Percentiles rank a stretch among this genome's conserved stretches.
Conservation (phyloP, 2,113 vertebrate species). For the Psilopsiagon aurifrons region DNA sequence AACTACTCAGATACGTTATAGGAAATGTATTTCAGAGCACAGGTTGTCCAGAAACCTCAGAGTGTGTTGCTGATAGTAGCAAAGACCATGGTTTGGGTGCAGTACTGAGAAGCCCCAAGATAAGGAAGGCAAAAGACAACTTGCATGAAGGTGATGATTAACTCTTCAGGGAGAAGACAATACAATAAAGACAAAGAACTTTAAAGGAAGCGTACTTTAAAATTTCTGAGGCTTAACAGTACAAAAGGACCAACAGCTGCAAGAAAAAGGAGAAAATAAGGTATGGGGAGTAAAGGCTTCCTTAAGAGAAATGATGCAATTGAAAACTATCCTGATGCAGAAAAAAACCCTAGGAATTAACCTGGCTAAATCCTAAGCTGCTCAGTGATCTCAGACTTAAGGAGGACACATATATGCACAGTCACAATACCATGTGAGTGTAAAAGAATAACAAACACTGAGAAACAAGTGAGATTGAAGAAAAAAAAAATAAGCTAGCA, state of each 20-base stretch:
- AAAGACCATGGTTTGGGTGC: background rate
- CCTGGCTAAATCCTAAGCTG: background rate
- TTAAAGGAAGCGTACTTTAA: background rate
- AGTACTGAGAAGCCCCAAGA: background rate
- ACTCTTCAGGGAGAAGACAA: background rate
- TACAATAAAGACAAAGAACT: background rate
- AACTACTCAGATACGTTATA: background rate
- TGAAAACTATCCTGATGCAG: background rate
- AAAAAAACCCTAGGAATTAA: background rate
- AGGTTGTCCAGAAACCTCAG: background rate
- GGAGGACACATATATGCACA: background rate
- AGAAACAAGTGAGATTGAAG: background rate
- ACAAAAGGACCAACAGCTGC: background rate
- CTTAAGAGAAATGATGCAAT: background rate
- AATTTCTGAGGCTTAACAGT: background rate
- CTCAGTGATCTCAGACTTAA: background rate
- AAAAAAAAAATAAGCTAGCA: background rate
- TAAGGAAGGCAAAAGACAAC: background rate
- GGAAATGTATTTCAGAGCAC: background rate
- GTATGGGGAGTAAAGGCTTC: background rate
- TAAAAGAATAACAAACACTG: background rate
- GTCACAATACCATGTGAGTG: fast-evolving
- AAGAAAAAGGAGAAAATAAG: background rate
- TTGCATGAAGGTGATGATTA: background rate
- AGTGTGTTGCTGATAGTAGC: background rate